Evolutionary conservation across 2,797 vertebrate genomes (phyloP), one percentile per base, ranked within the genome.

Genomic region (Pangasius larnaudii): DNA sequence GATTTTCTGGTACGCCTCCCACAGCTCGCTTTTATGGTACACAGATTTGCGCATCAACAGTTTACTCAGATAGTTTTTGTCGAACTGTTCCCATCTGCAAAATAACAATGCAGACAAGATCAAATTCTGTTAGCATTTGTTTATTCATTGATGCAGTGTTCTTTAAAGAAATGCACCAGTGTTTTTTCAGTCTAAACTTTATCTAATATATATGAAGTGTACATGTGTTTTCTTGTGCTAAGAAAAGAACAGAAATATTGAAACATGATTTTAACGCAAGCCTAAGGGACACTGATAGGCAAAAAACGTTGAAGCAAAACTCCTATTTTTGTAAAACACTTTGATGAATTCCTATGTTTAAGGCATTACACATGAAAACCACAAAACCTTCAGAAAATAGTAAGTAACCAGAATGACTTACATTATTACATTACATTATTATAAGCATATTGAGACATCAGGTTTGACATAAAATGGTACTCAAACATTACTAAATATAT

Each of bases 1-100:
- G 91, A 99, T 98, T 94, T 98, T 98, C 96, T 99, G 98, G 91
- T 99, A 99, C 4, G 98, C 97, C 49, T 99, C 98, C 98, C 98
- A 99, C 91, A 99, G 97, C 85, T 99, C 97, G 4, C 98, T 98
- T 93, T 97, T 97, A 87, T 96, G 96, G 94, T 99, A 99, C 78
- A 97, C 98, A 2, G 98, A 99, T 92, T 97, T 97, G 92, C 98
- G 95, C 95, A 99, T 96, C 93, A 99, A 93, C 84, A 98, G 93
- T 93, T 98, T 98, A 90, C 98, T 99, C 93, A 99, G 95, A 92
- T 99, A 98, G 90, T 97, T 98, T 96, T 98, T 99, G 93, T 99
- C 98, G 88, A 99, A 99, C 93, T 99, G 98, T 86, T 99, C 98
- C 98, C 98, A 99, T 94, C 98, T 99, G 92, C 36, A 85, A 1